Evolutionary conservation across 1,140 invertebrate genomes (phyloP), one percentile per base, ranked within the genome.

Genomic region (Antheraea mylitta): DNA sequence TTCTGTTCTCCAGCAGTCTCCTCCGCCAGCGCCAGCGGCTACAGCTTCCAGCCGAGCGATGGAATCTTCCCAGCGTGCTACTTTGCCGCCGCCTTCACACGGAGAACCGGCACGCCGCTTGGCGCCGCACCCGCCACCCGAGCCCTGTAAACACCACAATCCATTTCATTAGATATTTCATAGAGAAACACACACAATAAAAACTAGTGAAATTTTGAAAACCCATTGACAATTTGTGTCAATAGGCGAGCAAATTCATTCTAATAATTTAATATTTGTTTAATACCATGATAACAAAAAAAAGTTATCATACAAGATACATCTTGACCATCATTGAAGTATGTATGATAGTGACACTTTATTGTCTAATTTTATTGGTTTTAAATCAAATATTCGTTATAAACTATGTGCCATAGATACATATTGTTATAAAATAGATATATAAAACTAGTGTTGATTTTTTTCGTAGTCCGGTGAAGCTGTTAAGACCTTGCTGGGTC

Each of bases 1-100:
- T 67, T 89, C 88, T 72, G 71, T 69, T n/a, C 90, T 81, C 90
- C 90, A 90, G 81, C 91, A 91, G 73, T 89, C 91, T 69, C 83
- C 87, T 80, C 87, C 87, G 76, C 90, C 92, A 58, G 90, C 91
- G 73, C 91, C 90, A 70, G 90, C 91, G 71, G 92, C 91, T 80
- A 93, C 92, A 66, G 92, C 92, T 81, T 93, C 91, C 62, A 93
- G 83, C 68, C 92, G 83, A 78, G 92, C 92, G 70, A 93, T 91
- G 36, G 89, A 92, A 75, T 93, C 91, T 78, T 93, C 92, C 90
- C 91, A 93, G 83, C 92, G 91, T 71, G 89, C 91, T 74, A 86
- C 86, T 74, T 92, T 93, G 77, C 85, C 90, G 76, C 86, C 90
- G 78, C 81, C 88, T 78, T 88, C 87, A 80, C 86, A 89, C 82